These are phyloP conservation scores for Fragum fragum DNA, from an alignment of 2,888 invertebrate genomes.

Conservation along the genomic window DNA sequence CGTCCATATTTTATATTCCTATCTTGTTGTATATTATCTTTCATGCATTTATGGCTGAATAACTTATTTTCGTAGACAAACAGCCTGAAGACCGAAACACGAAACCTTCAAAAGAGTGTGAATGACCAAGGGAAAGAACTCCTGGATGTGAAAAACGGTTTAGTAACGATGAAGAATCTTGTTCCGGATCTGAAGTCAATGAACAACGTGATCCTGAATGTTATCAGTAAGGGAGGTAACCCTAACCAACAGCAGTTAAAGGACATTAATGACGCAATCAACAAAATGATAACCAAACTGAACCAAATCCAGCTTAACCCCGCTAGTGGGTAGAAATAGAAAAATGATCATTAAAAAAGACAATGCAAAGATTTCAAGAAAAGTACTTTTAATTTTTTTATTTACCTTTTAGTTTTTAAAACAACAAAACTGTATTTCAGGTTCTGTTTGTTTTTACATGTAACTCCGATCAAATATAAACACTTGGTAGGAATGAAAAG, in stretches of 20 bases:
- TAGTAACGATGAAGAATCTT: constrained; percentile 50
- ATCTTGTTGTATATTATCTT: too few relatives aligned
- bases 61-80: constrained; percentile 47
- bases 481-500: too few relatives aligned
- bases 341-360: too few relatives aligned
- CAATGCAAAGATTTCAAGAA: too few relatives aligned
- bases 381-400: too few relatives aligned
- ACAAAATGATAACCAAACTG: constrained; percentile 10
- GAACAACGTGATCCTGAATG: constrained; percentile 54
- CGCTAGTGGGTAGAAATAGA: constrained; percentile 1
- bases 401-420: too few relatives aligned
- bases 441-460: too few relatives aligned
- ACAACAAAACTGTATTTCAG: too few relatives aligned
- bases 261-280: constrained; percentile 14
- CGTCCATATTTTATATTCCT: too few relatives aligned
- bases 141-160: constrained; percentile 35
- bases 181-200: constrained; percentile 54
- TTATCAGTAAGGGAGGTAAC: constrained; percentile 21
- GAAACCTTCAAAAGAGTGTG: constrained; percentile 39
- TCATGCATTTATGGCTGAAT: too few relatives aligned
- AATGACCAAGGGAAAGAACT: constrained; percentile 42
- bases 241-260: constrained; percentile 30
- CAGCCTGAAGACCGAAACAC: constrained; percentile 31
- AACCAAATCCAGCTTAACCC: constrained; percentile 1
- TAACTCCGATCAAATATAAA: too few relatives aligned